Evolutionary conservation across 2,888 invertebrate species (phyloP).

Genomic region (Sycophila texana): DNA sequence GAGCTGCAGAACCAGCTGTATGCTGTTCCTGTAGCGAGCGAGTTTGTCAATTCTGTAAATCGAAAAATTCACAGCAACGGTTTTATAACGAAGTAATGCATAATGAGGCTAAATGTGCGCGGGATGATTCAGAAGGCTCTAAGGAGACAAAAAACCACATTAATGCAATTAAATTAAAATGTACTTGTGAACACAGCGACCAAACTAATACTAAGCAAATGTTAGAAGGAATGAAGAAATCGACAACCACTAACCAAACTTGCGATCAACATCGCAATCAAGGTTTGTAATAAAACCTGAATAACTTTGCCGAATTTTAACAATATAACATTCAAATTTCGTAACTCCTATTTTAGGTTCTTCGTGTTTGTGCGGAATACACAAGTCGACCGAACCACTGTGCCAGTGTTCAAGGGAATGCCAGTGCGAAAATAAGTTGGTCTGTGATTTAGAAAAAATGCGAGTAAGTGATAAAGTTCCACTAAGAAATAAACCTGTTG

Average conservation of each 20-base stretch:
- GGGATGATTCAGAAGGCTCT: slow-evolving; percentile 47
- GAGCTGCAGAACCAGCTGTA: neutral
- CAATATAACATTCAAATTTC: neutral
- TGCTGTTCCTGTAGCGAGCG: slow-evolving; percentile 39
- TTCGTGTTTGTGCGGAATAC: slow-evolving; percentile 11
- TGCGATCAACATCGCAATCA: slow-evolving; percentile 25
- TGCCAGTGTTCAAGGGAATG: slow-evolving; percentile 60
- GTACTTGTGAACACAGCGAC: slow-evolving; percentile 48
- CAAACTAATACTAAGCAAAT: neutral
- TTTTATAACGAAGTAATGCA: neutral
- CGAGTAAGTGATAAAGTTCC: slow-evolving; percentile 26
- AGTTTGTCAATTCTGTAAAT: slow-evolving; percentile 35
- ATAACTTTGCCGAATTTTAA: neutral
- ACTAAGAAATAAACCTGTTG: slow-evolving; percentile 19
- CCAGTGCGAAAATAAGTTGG: slow-evolving; percentile 57
- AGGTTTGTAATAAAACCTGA: slow-evolving; percentile 29
- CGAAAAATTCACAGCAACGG: slow-evolving; percentile 28
- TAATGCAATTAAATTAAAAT: slow-evolving; percentile 68
- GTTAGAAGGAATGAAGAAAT: slow-evolving; percentile 20
- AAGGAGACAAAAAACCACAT: slow-evolving; percentile 71
- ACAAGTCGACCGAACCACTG: neutral
- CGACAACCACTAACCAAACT: slow-evolving; percentile 15
- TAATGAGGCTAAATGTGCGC: slow-evolving; percentile 17
- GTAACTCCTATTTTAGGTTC: slow-evolving; percentile 1
- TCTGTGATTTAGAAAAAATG: slow-evolving; percentile 35